A percentile compares a stretch with the other conserved stretches of the same genome.
These are phyloP conservation scores for Trissolcus basalis DNA, from an alignment of 1,140 invertebrate genomes.

Conservation along the genomic window DNA sequence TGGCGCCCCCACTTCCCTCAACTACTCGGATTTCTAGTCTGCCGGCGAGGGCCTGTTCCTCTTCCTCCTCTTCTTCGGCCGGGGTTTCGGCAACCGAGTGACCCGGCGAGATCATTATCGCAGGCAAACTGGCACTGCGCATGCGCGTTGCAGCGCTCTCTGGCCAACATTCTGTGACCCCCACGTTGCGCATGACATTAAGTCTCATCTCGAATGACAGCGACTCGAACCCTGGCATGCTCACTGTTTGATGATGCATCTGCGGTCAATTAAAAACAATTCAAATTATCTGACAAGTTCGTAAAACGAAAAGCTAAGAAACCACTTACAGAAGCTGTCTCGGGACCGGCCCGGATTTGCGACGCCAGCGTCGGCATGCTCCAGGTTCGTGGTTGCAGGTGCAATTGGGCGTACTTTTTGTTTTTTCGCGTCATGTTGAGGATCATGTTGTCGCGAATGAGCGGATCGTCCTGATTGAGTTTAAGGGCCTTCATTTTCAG, in stretches of 20 bases:
- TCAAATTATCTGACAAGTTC: too few relatives aligned
- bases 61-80: slow-evolving; percentile 74
- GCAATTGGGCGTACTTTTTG: slow-evolving; percentile 81
- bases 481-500: slow-evolving; percentile 57
- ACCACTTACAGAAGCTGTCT: slow-evolving; percentile 78
- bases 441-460: slow-evolving; percentile 79
- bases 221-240: slow-evolving; percentile 82
- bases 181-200: slow-evolving; percentile 89
- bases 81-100: slow-evolving; percentile 58
- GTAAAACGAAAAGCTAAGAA: too few relatives aligned
- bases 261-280: slow-evolving; percentile 48
- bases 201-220: slow-evolving; percentile 82
- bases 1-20: slow-evolving; percentile 73
- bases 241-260: slow-evolving; percentile 87
- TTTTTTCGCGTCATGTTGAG: slow-evolving; percentile 82
- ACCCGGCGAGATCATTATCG: slow-evolving; percentile 61
- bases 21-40: slow-evolving; percentile 88
- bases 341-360: slow-evolving; percentile 76
- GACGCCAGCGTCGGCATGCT: slow-evolving; percentile 81
- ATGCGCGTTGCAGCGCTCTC: slow-evolving; percentile 56
- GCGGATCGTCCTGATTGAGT: slow-evolving; percentile 62
- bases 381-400: slow-evolving; percentile 84
- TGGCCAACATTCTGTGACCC: slow-evolving; percentile 67
- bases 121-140: slow-evolving; percentile 68
- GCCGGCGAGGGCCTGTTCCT: slow-evolving; percentile 82